Evolutionary conservation across 2,888 invertebrate genomes (phyloP).

Genomic region (Seladonia tumulorum): DNA sequence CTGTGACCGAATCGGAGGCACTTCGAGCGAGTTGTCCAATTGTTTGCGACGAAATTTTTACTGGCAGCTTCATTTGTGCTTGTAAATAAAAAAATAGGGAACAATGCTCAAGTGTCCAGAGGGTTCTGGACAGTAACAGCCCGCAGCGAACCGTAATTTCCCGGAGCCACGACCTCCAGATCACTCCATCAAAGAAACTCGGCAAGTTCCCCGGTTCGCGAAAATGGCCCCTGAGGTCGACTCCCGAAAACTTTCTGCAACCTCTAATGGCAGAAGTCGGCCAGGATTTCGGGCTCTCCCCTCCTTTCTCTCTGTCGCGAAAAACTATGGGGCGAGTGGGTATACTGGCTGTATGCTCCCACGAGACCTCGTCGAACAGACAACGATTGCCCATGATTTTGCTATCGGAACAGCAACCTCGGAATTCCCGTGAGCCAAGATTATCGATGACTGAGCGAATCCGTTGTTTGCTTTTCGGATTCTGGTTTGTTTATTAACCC

Average conservation of each 20-base stretch:
- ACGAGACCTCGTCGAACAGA: neutral
- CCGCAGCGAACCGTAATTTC: neutral
- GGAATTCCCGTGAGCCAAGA: neutral
- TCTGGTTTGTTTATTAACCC: neutral
- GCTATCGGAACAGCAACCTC: neutral
- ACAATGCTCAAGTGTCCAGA: neutral
- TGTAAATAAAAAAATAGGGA: neutral
- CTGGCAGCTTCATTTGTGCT: neutral
- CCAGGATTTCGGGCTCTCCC: neutral
- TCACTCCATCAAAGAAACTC: slow-evolving; percentile 11
- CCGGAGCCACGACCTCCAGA: slow-evolving; percentile 51
- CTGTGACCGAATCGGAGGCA: no score
- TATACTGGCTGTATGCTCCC: neutral
- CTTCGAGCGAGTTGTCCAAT: neutral
- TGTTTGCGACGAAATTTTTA: neutral
- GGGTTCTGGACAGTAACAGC: neutral
- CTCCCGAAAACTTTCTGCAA: slow-evolving; percentile 20
- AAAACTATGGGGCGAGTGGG: neutral
- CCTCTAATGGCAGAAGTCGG: slow-evolving; percentile 31
- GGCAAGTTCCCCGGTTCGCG: slow-evolving; percentile 15
- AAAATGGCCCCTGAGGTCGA: slow-evolving; percentile 12
- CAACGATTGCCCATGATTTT: neutral
- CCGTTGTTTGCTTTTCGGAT: neutral
- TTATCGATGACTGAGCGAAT: neutral
- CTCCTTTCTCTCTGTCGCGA: neutral